These are phyloP conservation scores for Sardina pilchardus DNA, from an alignment of 2,113 vertebrate species.

Conservation along the genomic window DNA sequence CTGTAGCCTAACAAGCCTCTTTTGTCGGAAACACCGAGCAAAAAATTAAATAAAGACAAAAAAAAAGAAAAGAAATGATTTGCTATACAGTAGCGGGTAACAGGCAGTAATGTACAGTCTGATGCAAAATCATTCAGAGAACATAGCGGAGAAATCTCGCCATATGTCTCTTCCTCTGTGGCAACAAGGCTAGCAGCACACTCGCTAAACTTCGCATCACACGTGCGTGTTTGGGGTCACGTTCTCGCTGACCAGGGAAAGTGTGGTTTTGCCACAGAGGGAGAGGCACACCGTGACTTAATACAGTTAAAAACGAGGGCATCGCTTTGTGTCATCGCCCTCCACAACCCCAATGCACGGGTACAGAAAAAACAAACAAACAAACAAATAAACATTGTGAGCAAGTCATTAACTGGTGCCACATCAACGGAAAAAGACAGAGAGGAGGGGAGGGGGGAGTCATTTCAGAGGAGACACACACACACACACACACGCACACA, in stretches of 20 bases:
- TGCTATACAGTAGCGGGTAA: constrained; percentile 19
- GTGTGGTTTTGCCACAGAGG: constrained; percentile 57
- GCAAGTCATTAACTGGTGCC: constrained; percentile 7
- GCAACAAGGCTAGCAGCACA: constrained; percentile 38
- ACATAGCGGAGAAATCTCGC: constrained; percentile 55
- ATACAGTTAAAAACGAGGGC: constrained; percentile 41
- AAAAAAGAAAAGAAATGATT: background rate
- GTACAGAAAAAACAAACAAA: constrained; percentile 19
- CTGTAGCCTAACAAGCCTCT: background rate
- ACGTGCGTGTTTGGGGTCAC: background rate
- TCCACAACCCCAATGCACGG: constrained; percentile 58
- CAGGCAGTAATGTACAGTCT: constrained; percentile 66
- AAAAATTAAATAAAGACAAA: background rate
- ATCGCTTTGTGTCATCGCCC: constrained; percentile 27
- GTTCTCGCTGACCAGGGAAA: constrained; percentile 22
- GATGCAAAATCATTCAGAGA: constrained; percentile 74
- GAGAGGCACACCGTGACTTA: constrained; percentile 59
- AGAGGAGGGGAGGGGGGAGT: background rate
- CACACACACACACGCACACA: background rate
- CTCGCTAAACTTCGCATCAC: background rate
- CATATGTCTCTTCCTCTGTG: constrained; percentile 67
- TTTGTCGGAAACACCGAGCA: background rate
- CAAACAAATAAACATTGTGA: background rate
- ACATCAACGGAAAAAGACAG: constrained; percentile 18
- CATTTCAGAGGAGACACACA: background rate